Evolutionary conservation across 37 sponge, comb jelly and placozoan species (phyloP), one percentile per base, ranked within the genome.

Genomic region (Spongilla lacustris): DNA sequence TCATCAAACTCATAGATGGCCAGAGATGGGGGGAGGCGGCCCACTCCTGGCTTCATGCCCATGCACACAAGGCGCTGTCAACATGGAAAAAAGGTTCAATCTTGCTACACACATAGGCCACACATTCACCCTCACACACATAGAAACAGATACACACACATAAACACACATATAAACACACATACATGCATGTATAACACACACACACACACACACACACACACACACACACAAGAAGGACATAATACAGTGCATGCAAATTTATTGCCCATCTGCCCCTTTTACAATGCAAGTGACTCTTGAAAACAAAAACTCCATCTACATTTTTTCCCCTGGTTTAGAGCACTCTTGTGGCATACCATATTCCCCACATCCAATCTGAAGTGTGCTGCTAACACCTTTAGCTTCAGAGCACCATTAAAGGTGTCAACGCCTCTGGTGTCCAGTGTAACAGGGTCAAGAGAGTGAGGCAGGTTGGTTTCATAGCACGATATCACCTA

Each of bases 371-470:
- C 86, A 77, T 96, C 97, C 25, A 96, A 22, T 29, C 97, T 82
- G 77, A 94, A 96, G 69, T 96, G 97, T 31, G 97, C 97, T 71
- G 88, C 97, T 38, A 94, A 71, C 37, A 83, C 74, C 32, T 84
- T 89, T 31, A 96, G 69, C 22, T 67, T 81, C 5, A 91, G 75
- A 27, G 71, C 69, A 13, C 95, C 92, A 66, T 74, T 75, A 46
- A 96, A 68, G 69, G 87, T 86, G 6, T 96, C 97, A 23, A 67
- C 37, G 19, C 97, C 97, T 2, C 94, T 74, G 12, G 97, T 96
- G 31, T 83, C 76, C 49, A 96, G 80, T 0, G 92, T 92, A 81
- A 90, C 77, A 1, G 97, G 94, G 68, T 96, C 97, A 36, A 96
- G 88, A 25, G 85, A 87, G 73, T 96, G 80, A 0, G 97, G 97